A percentile compares a stretch with the other conserved stretches of the same genome.
Evolutionary conservation across 2,113 vertebrate species (phyloP).

Genomic region (Scartelaos histophorus): DNA sequence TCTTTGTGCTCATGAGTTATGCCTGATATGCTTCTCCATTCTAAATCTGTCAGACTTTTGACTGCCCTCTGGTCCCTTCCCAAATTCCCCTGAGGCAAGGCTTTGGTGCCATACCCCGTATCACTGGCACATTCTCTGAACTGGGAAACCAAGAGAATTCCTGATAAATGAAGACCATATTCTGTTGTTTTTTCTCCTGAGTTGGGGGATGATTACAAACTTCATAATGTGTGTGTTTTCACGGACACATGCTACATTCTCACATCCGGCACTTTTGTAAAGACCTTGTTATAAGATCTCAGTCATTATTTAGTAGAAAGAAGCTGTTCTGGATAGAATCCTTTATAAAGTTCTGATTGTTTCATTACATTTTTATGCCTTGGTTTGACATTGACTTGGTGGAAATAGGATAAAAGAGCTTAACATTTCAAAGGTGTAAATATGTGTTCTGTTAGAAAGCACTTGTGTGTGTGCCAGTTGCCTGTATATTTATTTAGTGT

Average conservation of each 20-base stretch:
- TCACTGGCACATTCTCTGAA: slow-evolving; percentile 44
- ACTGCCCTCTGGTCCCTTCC: slow-evolving; percentile 42
- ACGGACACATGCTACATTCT: slow-evolving; percentile 12
- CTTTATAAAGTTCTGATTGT: background rate
- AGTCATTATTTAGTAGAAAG: background rate
- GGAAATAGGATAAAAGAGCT: slow-evolving; percentile 14
- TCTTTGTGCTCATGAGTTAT: slow-evolving; percentile 6
- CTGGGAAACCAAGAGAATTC: slow-evolving; percentile 62
- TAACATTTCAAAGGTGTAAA: slow-evolving; percentile 20
- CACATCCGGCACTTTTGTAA: slow-evolving; percentile 13
- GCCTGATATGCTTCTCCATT: slow-evolving; percentile 24
- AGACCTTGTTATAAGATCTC: background rate
- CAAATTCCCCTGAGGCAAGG: slow-evolving; percentile 45
- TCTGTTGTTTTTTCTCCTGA: slow-evolving; percentile 47
- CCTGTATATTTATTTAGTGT: background rate
- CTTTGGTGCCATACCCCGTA: slow-evolving; percentile 53
- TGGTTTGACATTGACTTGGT: slow-evolving; percentile 21
- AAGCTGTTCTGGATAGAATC: background rate
- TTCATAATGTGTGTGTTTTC: slow-evolving; percentile 28
- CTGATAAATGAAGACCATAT: slow-evolving; percentile 68
- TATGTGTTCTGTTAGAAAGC: background rate
- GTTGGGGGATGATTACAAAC: slow-evolving; percentile 34
- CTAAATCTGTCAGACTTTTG: slow-evolving; percentile 38
- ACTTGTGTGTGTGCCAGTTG: background rate
- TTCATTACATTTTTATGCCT: background rate